phyloP scores from a whole-genome alignment of 1,140 invertebrate species.

The Hylaeus anthracinus region DNA sequence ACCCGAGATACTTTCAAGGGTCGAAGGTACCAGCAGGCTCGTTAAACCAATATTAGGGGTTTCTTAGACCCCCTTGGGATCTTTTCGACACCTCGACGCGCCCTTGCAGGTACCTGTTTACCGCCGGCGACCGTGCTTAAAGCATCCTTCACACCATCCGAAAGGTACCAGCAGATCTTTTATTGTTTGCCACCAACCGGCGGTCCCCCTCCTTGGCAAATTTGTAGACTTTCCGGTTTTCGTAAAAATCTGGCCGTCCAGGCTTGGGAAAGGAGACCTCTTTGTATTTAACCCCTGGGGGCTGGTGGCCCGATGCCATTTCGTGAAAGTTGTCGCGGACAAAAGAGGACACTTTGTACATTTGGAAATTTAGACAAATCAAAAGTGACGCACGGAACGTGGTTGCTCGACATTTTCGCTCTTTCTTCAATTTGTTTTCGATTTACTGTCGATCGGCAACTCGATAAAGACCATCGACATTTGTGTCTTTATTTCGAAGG shows the following conservation, averaged over 20 bases:
- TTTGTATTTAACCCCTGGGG: neutral
- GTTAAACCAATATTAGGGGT: constrained; percentile 71
- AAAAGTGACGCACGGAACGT: too few species aligned
- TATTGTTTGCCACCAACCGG: constrained; percentile 35
- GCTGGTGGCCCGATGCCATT: neutral
- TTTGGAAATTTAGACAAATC: neutral
- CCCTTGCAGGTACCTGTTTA: constrained; percentile 42
- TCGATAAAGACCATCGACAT: too few species aligned
- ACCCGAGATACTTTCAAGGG: neutral
- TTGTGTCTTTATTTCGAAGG: too few species aligned
- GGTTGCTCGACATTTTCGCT: too few species aligned
- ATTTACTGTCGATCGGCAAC: too few species aligned
- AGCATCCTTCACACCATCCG: constrained; percentile 26
- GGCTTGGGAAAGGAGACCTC: neutral
- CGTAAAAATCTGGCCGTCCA: constrained; percentile 2
- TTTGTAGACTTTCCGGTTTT: neutral
- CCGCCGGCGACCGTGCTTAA: constrained; percentile 39
- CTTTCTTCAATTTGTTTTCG: too few species aligned
- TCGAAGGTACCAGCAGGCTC: constrained; percentile 56
- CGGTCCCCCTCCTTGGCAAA: neutral
- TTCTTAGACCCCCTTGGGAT: constrained; percentile 46
- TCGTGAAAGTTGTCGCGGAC: neutral
- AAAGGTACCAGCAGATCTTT: constrained; percentile 42
- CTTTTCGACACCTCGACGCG: constrained; percentile 62
- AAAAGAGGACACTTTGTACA: neutral